Evolutionary conservation across 2,888 invertebrate species (phyloP), one percentile per base, ranked within the genome.

Genomic region (Erebia epiphron): DNA sequence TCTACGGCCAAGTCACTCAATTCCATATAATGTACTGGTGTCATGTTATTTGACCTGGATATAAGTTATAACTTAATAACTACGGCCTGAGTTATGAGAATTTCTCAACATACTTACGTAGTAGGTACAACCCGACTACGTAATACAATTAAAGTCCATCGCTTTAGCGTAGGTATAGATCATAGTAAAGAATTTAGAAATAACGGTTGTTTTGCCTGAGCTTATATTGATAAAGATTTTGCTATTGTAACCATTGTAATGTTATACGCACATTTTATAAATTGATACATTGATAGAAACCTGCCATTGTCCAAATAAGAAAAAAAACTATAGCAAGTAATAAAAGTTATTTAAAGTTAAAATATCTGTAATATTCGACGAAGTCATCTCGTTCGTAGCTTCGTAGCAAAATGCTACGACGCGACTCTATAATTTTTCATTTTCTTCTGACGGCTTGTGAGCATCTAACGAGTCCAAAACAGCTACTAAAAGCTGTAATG

Each of bases 201-300:
- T 77, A 72, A 79, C 74, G 90, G 90, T 91, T 90, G 90, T 90
- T 90, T 89, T 88, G 86, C 84, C 86, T 79, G 91, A 91, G 90
- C 91, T 91, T 91, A 85, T 79, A 85, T 86, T 83, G 83, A 83
- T 88, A 87, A 73, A 71, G 78, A 82, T 83, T 84, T 80, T 78
- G 70, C 70, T 68, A 66, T 50, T 50, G 60, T 66, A 68, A 72
- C 43, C 58, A 64, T 64, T 69, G 1, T 58, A 70, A 66, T 64
- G 43, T 65, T 69, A 56, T 68, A 84, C 82, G 84, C 85, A 87
- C 86, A 79, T 70, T 69, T 67, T 69, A 61, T 63, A 64, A 70
- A 60, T 52, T 65, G 58, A 67, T 75, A 75, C 75, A 76, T 75
- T 71, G 72, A 72, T 70, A 72, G 68, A 66, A 68, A 72, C 64